Evolutionary conservation across 2,113 vertebrate genomes (phyloP).

Genomic region (Syngnathus scovelli): DNA sequence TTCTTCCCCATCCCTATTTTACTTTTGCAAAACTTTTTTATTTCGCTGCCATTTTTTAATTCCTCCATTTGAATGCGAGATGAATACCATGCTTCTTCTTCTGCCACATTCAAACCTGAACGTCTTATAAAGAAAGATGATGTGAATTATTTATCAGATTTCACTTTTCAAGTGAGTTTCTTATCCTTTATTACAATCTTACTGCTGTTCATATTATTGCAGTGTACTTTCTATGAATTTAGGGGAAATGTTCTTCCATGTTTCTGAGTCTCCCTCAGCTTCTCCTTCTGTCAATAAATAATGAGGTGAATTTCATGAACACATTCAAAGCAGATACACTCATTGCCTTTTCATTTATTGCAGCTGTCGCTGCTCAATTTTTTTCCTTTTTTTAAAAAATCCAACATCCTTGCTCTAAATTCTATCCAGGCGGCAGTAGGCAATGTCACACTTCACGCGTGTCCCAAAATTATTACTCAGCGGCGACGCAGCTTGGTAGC

Average conservation of each 20-base stretch:
- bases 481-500: neutral
- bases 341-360: neutral
- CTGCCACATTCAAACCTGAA: neutral
- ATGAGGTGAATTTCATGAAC: constrained; percentile 39
- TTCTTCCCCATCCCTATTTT: neutral
- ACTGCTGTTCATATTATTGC: neutral
- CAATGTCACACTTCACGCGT: neutral
- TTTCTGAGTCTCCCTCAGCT: constrained; percentile 15
- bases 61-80: neutral
- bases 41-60: neutral
- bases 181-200: neutral
- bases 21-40: neutral
- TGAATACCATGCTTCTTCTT: neutral
- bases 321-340: constrained; percentile 18
- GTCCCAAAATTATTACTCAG: constrained; percentile 5
- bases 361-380: neutral
- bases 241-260: constrained; percentile 1
- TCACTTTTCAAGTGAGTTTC: neutral
- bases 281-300: constrained; percentile 30
- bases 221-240: neutral
- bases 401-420: neutral
- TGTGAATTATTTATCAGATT: neutral
- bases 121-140: neutral
- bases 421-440: neutral
- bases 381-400: neutral